These are phyloP conservation scores for Micropterix aruncella DNA, from an alignment of 2,888 invertebrate genomes.

Conservation along the genomic window DNA sequence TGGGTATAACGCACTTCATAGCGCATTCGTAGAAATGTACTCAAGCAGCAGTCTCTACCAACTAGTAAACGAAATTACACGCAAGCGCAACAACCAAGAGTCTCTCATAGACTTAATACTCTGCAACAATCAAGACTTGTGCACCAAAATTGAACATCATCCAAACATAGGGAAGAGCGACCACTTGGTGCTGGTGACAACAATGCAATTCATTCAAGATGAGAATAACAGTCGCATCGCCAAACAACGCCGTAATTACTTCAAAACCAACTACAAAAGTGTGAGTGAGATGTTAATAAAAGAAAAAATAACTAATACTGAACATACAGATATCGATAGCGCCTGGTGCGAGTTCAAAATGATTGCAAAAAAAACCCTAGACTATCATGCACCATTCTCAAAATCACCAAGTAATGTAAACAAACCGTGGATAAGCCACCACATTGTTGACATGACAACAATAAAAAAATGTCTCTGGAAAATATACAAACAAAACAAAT, in stretches of 20 bases:
- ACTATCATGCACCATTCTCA: background rate
- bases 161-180: conserved; percentile 2
- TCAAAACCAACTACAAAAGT: no score
- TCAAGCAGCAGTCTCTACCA: background rate
- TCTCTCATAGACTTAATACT: background rate
- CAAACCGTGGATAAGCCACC: background rate
- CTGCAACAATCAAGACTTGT: background rate
- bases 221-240: no score
- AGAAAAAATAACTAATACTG: background rate
- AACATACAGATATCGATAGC: background rate
- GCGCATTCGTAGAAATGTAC: background rate
- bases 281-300: conserved; percentile 1
- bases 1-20: no score
- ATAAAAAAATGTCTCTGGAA: background rate
- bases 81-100: conserved; percentile 1
- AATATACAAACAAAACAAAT: background rate
- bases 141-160: background rate
- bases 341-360: background rate
- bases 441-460: background rate
- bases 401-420: background rate
- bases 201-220: background rate
- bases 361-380: background rate
- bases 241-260: no score
- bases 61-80: background rate
- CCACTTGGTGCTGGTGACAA: conserved; percentile 1